Evolutionary conservation across 2,797 vertebrate species (phyloP).

Genomic region (Potorous gilbertii): DNA sequence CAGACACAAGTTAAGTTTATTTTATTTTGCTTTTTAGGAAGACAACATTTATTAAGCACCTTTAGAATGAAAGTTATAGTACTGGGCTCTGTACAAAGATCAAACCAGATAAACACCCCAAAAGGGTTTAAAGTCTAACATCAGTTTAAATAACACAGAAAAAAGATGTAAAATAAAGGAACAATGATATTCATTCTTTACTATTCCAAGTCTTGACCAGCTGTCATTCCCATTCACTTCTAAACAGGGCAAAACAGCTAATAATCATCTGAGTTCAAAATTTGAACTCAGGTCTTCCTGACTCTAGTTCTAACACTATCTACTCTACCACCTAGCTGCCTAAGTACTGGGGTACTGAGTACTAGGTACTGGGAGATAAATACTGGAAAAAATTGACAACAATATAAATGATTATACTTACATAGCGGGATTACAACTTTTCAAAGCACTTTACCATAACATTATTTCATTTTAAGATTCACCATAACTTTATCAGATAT

Average conservation of each 20-base stretch:
- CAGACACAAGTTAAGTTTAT: background rate
- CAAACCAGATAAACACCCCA: background rate
- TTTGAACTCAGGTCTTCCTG: background rate
- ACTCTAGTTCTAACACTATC: background rate
- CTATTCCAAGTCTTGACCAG: background rate
- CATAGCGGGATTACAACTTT: background rate
- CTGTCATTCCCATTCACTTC: background rate
- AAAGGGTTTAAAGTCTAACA: background rate
- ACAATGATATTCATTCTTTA: background rate
- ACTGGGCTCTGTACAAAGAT: background rate
- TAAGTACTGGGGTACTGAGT: background rate
- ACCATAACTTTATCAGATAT: background rate
- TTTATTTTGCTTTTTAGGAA: background rate
- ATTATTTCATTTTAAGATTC: background rate
- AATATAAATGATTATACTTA: background rate
- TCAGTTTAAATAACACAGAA: background rate
- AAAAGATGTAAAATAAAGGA: background rate
- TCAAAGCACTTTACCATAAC: background rate
- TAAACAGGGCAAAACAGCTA: background rate
- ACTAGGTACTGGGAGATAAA: background rate
- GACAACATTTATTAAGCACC: background rate
- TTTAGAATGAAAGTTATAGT: background rate
- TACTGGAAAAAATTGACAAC: background rate
- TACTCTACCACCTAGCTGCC: background rate
- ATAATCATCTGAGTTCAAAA: background rate